Percentiles rank a stretch among this genome's conserved stretches.
These are phyloP conservation scores for Vollenhovia emeryi DNA, from an alignment of 1,140 invertebrate genomes.

Conservation along the genomic window DNA sequence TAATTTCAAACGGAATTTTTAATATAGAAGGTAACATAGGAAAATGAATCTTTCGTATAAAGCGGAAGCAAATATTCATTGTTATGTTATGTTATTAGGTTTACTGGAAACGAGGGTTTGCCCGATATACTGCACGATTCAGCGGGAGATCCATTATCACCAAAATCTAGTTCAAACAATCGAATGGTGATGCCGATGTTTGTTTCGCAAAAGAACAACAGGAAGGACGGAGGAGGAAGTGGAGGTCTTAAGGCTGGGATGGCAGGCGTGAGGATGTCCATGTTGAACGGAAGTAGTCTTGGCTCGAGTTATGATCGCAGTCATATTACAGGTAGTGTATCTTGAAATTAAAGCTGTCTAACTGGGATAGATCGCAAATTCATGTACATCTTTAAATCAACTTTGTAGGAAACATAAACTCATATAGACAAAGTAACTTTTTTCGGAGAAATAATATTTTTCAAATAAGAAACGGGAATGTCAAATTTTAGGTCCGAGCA, in stretches of 20 bases:
- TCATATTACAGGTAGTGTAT: slow-evolving; percentile 88
- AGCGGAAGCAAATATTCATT: background rate
- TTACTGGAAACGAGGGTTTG: slow-evolving; percentile 84
- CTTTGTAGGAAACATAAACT: background rate
- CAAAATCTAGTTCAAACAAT: slow-evolving; percentile 78
- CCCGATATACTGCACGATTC: slow-evolving; percentile 86
- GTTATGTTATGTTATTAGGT: slow-evolving; percentile 81
- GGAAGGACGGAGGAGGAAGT: slow-evolving; percentile 82
- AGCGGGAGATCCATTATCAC: slow-evolving; percentile 87
- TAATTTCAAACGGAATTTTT: background rate
- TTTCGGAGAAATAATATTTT: background rate
- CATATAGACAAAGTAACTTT: background rate
- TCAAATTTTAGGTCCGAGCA: too few species aligned
- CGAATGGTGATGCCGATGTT: slow-evolving; percentile 80
- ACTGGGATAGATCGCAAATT: background rate
- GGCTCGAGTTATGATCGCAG: slow-evolving; percentile 91
- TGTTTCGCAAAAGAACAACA: slow-evolving; percentile 82
- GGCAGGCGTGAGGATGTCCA: slow-evolving; percentile 89
- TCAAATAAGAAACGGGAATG: too few species aligned
- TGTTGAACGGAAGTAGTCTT: slow-evolving; percentile 87
- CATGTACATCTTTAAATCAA: background rate
- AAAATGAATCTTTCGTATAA: background rate
- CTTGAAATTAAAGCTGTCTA: background rate
- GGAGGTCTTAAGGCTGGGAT: slow-evolving; percentile 84
- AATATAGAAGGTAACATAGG: background rate